These are phyloP conservation scores for Rana temporaria DNA, from an alignment of 2,113 vertebrate species.

Conservation along the genomic window DNA sequence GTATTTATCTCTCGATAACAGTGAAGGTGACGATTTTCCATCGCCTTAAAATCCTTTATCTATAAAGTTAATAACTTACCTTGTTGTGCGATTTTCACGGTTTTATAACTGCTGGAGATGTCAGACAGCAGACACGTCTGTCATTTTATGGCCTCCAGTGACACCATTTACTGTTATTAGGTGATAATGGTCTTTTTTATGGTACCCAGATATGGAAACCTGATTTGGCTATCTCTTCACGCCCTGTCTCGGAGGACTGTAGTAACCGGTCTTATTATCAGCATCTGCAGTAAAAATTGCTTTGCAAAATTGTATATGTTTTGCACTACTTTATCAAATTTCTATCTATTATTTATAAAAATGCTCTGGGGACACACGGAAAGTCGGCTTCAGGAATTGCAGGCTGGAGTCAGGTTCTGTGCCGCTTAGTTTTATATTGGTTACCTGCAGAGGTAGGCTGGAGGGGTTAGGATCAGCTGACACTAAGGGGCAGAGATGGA, in stretches of 20 bases:
- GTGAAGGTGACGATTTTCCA: too few relatives aligned
- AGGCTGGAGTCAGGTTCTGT: too few relatives aligned
- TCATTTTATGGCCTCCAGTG: conserved; percentile 13
- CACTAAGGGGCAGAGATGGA: too few relatives aligned
- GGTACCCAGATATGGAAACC: background rate
- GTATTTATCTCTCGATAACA: too few relatives aligned
- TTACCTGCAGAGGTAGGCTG: too few relatives aligned
- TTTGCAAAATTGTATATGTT: background rate
- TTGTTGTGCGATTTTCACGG: conserved; percentile 4
- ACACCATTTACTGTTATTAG: conserved; percentile 17
- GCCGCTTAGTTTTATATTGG: too few relatives aligned
- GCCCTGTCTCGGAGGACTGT: background rate
- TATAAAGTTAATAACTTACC: conserved; percentile 12
- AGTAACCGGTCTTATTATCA: conserved; percentile 2
- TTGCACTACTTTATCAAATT: background rate
- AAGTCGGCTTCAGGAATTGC: too few relatives aligned
- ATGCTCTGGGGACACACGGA: too few relatives aligned
- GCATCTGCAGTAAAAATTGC: background rate
- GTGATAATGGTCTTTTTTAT: conserved; percentile 14
- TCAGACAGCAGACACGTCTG: conserved; percentile 13
- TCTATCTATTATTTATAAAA: too few relatives aligned
- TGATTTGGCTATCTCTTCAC: background rate
- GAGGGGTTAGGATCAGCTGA: too few relatives aligned
- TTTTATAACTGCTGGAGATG: conserved; percentile 14
- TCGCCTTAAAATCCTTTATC: background rate